A percentile compares a stretch with the other conserved stretches of the same genome.
phyloP scores from a whole-genome alignment of 2,797 vertebrate species.

The Anas georgica region DNA sequence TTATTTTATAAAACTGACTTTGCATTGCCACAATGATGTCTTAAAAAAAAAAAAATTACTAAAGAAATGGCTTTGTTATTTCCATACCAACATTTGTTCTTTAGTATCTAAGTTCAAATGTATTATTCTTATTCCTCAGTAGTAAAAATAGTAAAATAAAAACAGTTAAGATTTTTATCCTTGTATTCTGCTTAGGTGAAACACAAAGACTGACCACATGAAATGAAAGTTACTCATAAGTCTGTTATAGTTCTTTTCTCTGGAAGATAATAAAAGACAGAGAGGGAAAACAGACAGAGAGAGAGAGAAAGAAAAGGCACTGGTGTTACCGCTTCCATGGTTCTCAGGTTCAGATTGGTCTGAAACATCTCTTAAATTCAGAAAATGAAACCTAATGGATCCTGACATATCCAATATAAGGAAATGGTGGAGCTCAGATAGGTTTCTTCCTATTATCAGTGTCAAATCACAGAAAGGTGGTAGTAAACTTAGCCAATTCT shows the following conservation, averaged over 20 bases:
- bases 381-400: neutral
- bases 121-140: neutral
- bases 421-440: neutral
- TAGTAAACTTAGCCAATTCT: neutral
- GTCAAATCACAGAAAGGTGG: neutral
- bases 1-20: neutral
- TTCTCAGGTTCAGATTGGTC: neutral
- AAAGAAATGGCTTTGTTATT: neutral
- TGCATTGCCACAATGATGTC: neutral
- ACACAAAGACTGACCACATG: neutral
- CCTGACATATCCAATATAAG: neutral
- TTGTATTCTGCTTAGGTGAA: neutral
- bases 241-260: neutral
- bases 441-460: neutral
- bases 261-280: neutral
- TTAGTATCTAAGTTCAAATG: neutral
- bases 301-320: neutral
- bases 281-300: neutral
- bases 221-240: neutral
- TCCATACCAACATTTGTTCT: neutral
- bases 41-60: neutral
- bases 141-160: accelerated
- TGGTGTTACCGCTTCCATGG: neutral
- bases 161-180: neutral
- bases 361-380: neutral